Evolutionary conservation across 2,797 vertebrate genomes (phyloP).

Genomic region (Vipera ursinii): DNA sequence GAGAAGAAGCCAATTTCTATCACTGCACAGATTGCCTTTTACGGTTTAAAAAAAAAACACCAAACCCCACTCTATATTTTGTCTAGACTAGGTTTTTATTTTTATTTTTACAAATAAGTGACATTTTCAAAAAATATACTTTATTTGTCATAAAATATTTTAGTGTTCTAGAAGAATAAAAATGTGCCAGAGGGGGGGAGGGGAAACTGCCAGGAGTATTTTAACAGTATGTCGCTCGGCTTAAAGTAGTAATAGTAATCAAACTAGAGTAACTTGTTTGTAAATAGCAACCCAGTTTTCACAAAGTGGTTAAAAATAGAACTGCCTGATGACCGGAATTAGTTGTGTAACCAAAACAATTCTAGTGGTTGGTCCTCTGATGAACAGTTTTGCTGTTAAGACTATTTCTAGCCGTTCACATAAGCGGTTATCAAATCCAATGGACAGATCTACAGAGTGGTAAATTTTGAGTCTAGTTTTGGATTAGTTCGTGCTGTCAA

Average conservation of each 20-base stretch:
- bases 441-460: neutral
- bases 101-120: slow-evolving; percentile 46
- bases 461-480: neutral
- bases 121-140: slow-evolving; percentile 20
- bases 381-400: neutral
- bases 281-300: neutral
- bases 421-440: neutral
- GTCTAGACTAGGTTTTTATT: slow-evolving; percentile 50
- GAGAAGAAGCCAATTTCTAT: slow-evolving; percentile 52
- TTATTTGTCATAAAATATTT: neutral
- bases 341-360: neutral
- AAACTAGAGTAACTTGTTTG: neutral
- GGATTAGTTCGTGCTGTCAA: neutral
- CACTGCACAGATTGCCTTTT: slow-evolving; percentile 62
- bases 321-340: too few relatives aligned
- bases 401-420: neutral
- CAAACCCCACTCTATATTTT: slow-evolving; percentile 54
- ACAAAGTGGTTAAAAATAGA: neutral
- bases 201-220: neutral
- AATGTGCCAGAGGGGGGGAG: neutral
- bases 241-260: neutral
- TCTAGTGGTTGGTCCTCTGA: neutral
- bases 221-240: neutral
- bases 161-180: neutral
- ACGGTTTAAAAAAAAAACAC: slow-evolving; percentile 66